Evolutionary conservation across 2,113 vertebrate genomes (phyloP).

Genomic region (Istiophorus platypterus): DNA sequence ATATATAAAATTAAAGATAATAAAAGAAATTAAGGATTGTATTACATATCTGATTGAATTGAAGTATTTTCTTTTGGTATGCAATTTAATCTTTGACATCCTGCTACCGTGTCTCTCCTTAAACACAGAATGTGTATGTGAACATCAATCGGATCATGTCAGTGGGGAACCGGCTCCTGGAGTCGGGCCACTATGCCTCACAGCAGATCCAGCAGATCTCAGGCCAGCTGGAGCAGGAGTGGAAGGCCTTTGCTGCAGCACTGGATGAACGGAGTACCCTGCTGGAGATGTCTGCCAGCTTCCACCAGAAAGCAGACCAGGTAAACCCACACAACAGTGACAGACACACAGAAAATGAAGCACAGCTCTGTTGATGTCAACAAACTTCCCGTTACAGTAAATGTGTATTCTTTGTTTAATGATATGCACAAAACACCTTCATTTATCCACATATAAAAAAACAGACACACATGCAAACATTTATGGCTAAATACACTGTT

Average conservation of each 20-base stretch:
- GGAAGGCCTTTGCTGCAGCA: constrained; percentile 97
- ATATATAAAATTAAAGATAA: not conserved
- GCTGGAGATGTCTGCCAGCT: constrained; percentile 96
- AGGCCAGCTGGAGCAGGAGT: constrained; percentile 95
- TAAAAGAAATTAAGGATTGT: not conserved
- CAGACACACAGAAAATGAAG: not conserved
- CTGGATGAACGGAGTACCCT: constrained; percentile 96
- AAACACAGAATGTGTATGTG: constrained; percentile 94
- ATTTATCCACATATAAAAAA: not conserved
- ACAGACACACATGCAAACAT: not conserved
- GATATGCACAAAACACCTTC: not conserved
- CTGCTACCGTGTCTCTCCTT: constrained; percentile 27
- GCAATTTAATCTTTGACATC: not conserved
- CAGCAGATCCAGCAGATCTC: constrained; percentile 99
- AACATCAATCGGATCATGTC: constrained; percentile 99
- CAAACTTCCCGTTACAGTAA: not conserved
- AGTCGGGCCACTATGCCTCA: constrained; percentile 96
- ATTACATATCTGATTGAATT: not conserved
- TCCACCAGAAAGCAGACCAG: constrained; percentile 98
- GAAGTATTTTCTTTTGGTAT: not conserved
- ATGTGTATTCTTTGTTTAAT: not conserved
- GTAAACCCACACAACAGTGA: constrained; percentile 72
- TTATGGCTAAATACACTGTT: not conserved
- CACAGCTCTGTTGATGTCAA: not conserved
- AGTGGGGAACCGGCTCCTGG: constrained; percentile 93